Evolutionary conservation across 2,888 invertebrate species (phyloP).

Genomic region (Conus canariensis): DNA sequence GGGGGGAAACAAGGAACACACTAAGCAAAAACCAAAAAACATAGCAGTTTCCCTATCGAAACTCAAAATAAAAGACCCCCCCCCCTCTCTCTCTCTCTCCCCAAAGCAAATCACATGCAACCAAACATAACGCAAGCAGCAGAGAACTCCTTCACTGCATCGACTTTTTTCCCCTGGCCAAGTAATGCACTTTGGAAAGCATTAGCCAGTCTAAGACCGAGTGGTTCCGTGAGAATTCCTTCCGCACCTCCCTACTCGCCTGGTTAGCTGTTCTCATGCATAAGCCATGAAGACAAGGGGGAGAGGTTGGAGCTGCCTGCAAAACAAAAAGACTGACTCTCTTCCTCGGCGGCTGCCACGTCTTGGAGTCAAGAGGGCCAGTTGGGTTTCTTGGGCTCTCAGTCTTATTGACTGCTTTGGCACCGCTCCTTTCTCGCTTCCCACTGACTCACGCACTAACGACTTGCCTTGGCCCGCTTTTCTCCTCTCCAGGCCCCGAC

Average conservation of each 20-base stretch:
- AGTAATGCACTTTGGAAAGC: conserved; percentile 38
- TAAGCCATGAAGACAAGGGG: conserved; percentile 40
- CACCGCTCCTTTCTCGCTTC: background rate
- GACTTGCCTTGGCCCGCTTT: conserved; percentile 8
- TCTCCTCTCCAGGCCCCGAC: background rate
- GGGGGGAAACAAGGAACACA: background rate
- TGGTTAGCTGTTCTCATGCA: conserved; percentile 43
- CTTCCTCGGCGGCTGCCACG: conserved; percentile 24
- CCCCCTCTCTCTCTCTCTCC: background rate
- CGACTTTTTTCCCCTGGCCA: conserved; percentile 21
- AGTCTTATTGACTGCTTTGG: conserved; percentile 24
- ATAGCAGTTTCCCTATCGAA: background rate
- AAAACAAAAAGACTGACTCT: conserved; percentile 34
- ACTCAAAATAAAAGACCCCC: background rate
- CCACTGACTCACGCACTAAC: conserved; percentile 31
- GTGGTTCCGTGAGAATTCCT: conserved; percentile 37
- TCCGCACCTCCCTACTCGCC: conserved; percentile 36
- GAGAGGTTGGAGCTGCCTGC: conserved; percentile 27
- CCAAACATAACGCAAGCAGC: conserved; percentile 10
- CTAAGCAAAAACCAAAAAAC: background rate
- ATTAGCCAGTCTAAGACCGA: conserved; percentile 35
- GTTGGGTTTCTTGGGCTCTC: conserved; percentile 1
- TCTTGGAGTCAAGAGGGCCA: conserved; percentile 26
- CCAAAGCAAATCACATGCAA: conserved; percentile 21
- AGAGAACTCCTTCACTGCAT: conserved; percentile 29